A percentile compares a stretch with the other conserved stretches of the same genome.
These are phyloP conservation scores for Papilio protenor DNA, from an alignment of 2,888 invertebrate species.

Conservation along the genomic window DNA sequence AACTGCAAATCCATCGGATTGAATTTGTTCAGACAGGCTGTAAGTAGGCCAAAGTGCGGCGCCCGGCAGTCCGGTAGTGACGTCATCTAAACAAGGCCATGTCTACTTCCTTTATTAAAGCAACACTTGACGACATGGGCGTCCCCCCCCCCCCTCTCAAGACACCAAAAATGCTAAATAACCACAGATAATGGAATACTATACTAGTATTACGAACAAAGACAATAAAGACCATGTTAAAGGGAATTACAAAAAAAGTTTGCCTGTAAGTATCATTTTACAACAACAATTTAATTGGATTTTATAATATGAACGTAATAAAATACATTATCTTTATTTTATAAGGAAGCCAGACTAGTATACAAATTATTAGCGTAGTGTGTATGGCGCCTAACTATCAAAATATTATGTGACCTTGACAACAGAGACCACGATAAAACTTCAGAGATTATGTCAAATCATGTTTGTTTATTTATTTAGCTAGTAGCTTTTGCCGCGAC, in stretches of 20 bases:
- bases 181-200: no score
- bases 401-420: constrained; percentile 11
- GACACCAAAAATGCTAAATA: no score
- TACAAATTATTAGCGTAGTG: neutral
- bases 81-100: constrained; percentile 15
- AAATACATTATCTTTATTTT: neutral
- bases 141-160: no score
- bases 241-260: no score
- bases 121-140: neutral
- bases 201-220: no score
- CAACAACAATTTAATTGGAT: no score
- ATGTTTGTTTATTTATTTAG: neutral
- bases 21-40: neutral
- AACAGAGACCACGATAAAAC: neutral
- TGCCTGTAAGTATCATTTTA: no score
- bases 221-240: no score
- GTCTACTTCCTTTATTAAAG: constrained; percentile 5
- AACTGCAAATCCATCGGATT: neutral
- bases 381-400: constrained; percentile 1
- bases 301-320: no score
- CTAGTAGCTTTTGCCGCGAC: no score
- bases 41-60: neutral
- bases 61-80: constrained; percentile 13
- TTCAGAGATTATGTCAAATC: neutral
- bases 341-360: neutral